These are phyloP conservation scores for Mirza zaza DNA, from an alignment of 2,113 vertebrate genomes.

Conservation along the genomic window DNA sequence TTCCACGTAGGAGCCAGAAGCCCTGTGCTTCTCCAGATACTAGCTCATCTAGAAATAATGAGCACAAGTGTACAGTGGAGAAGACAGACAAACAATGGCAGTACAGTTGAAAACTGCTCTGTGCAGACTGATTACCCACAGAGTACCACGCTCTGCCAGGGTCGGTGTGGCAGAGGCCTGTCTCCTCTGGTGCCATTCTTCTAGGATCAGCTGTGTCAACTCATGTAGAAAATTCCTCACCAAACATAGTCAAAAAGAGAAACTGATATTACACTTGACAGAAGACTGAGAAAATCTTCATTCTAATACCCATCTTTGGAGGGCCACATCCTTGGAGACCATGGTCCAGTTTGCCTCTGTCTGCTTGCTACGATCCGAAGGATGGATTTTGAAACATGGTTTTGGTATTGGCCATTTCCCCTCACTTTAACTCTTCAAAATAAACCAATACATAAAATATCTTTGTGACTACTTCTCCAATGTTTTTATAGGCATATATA, in stretches of 20 bases:
- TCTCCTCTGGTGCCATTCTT: not conserved
- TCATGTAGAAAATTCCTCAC: not conserved
- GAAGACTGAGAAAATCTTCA: not conserved
- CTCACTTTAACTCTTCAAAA: not conserved
- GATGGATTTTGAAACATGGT: not conserved
- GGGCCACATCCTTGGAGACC: not conserved
- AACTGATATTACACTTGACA: not conserved
- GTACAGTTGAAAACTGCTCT: constrained; percentile 49
- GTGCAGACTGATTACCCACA: not conserved
- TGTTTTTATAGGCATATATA: not conserved
- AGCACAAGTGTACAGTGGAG: not conserved
- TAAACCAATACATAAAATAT: not conserved
- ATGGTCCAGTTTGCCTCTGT: not conserved
- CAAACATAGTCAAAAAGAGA: not conserved
- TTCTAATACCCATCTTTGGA: not conserved
- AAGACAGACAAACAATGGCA: constrained; percentile 31
- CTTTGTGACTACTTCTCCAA: not conserved
- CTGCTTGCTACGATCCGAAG: not conserved
- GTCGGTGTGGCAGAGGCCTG: not conserved
- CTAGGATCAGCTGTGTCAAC: not conserved
- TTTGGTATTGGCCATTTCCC: not conserved
- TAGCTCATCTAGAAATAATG: not conserved
- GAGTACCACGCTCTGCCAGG: constrained; percentile 65
- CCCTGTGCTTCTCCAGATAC: not conserved
- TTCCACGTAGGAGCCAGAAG: not conserved